phyloP scores from a whole-genome alignment of 2,888 invertebrate genomes.

The Lydus trimaculatus region DNA sequence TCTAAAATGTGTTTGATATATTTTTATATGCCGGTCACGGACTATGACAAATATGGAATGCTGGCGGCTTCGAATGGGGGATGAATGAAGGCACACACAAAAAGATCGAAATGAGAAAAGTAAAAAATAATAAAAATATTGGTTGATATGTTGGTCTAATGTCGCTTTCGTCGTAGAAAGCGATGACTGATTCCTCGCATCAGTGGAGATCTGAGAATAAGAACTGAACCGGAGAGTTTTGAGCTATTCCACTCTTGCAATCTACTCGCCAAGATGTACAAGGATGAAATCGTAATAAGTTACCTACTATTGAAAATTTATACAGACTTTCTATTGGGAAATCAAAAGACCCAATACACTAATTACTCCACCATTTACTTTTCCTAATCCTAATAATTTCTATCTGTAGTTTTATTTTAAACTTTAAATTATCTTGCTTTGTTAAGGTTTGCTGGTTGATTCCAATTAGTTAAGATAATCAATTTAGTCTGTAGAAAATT shows the following conservation, averaged over 20 bases:
- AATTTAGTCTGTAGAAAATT: conserved; percentile 32
- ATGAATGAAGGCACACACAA: conserved; percentile 32
- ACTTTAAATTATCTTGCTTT: neutral
- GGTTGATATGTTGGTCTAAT: conserved; percentile 34
- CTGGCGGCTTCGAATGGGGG: conserved; percentile 3
- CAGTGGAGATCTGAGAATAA: conserved; percentile 39
- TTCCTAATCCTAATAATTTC: neutral
- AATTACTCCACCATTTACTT: neutral
- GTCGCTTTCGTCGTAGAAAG: conserved; percentile 42
- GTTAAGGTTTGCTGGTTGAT: conserved; percentile 4
- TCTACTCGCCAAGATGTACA: conserved; percentile 16
- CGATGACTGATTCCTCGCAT: conserved; percentile 44
- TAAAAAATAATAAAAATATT: neutral
- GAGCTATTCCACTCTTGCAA: conserved; percentile 12
- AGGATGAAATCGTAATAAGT: conserved; percentile 26
- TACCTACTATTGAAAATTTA: neutral
- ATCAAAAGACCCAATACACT: neutral
- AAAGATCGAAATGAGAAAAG: conserved; percentile 27
- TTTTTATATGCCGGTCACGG: conserved; percentile 45
- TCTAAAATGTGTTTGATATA: conserved; percentile 29
- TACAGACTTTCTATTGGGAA: neutral
- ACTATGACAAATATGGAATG: conserved; percentile 49
- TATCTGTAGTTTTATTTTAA: neutral
- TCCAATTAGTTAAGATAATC: conserved; percentile 34
- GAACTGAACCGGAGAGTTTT: conserved; percentile 25